Evolutionary conservation across 2,888 invertebrate genomes (phyloP).

Genomic region (Drosophila ustulata): DNA sequence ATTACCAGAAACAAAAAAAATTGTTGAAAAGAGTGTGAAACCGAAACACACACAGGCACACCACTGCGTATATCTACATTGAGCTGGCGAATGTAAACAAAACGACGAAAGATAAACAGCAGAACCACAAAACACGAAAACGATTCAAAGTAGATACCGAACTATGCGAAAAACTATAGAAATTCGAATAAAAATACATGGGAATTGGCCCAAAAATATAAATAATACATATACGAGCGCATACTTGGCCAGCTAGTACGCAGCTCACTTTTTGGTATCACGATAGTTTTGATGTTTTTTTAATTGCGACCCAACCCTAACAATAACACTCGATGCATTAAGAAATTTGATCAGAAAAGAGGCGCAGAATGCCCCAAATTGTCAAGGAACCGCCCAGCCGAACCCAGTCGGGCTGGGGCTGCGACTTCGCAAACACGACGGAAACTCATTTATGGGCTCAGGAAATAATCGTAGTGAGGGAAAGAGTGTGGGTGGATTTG

Average conservation of each 20-base stretch:
- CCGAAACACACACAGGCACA: slow-evolving; percentile 21
- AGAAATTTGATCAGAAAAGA: slow-evolving; percentile 43
- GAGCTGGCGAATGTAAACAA: slow-evolving; percentile 70
- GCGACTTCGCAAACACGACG: not conserved
- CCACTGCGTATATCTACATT: slow-evolving; percentile 13
- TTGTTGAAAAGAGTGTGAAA: slow-evolving; percentile 28
- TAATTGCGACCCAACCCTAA: slow-evolving; percentile 36
- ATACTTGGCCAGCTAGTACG: slow-evolving; percentile 14
- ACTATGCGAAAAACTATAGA: slow-evolving; percentile 21
- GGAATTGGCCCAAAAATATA: slow-evolving; percentile 33
- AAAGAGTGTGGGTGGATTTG: slow-evolving; percentile 38
- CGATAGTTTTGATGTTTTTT: slow-evolving; percentile 16
- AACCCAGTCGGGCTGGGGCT: not conserved
- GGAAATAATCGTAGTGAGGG: not conserved
- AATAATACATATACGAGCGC: not conserved
- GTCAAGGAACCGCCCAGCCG: slow-evolving; percentile 57
- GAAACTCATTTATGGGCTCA: slow-evolving; percentile 16
- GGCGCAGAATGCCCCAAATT: slow-evolving; percentile 33
- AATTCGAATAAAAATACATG: slow-evolving; percentile 28
- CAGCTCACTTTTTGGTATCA: slow-evolving; percentile 24
- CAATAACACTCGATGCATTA: slow-evolving; percentile 28
- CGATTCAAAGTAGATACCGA: slow-evolving; percentile 20
- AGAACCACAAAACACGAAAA: slow-evolving; percentile 59
- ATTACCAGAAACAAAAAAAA: slow-evolving; percentile 16
- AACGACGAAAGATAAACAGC: slow-evolving; percentile 77